Percentiles rank a stretch among this genome's conserved stretches.
phyloP scores from a whole-genome alignment of 2,113 vertebrate genomes.

The Malurus cyaneus region DNA sequence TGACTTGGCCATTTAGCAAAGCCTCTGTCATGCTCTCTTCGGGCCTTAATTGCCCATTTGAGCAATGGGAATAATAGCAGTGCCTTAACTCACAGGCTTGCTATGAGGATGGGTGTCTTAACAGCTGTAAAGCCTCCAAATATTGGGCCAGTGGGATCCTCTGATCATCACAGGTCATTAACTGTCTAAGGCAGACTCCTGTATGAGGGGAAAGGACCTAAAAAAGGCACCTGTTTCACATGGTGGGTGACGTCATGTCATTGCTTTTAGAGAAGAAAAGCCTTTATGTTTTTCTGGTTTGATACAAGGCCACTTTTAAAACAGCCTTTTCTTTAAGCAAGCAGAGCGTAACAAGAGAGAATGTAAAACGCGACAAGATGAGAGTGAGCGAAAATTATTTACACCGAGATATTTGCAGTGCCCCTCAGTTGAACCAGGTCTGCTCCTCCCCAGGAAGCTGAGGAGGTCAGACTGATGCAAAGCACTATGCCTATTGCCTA shows the following conservation, averaged over 20 bases:
- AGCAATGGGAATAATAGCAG: background rate
- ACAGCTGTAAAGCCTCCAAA: background rate
- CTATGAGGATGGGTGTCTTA: background rate
- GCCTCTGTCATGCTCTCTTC: background rate
- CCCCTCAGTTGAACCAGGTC: background rate
- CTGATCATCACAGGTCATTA: background rate
- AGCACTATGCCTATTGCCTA: background rate
- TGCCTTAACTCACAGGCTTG: background rate
- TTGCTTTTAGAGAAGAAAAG: background rate
- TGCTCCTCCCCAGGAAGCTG: rapidly evolving
- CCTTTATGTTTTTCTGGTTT: background rate
- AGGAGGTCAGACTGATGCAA: background rate
- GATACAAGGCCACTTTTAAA: background rate
- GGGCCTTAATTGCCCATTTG: background rate
- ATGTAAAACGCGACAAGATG: background rate
- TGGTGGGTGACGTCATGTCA: background rate
- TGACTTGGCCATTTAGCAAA: background rate
- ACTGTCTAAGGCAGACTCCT: background rate
- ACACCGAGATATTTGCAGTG: background rate
- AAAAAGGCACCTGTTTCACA: background rate
- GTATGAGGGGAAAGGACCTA: background rate
- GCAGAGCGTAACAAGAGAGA: background rate
- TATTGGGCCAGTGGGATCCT: background rate
- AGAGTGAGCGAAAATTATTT: background rate
- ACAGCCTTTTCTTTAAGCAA: background rate